Conservation (phyloP, 2,797 vertebrate genomes). For the Aeoliscus strigatus region DNA sequence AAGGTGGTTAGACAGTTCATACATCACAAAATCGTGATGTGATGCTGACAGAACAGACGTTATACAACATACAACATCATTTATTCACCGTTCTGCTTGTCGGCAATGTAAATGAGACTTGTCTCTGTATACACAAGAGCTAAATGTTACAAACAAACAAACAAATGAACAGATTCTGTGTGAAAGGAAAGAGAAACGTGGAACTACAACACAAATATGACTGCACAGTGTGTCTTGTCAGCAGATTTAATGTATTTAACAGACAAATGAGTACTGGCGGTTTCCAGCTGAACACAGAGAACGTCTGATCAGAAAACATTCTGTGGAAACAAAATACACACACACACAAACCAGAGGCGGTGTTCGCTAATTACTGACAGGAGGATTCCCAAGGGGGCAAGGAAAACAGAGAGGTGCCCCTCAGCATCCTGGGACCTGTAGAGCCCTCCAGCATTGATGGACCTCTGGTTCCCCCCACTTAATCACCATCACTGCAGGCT, state of each 20-base stretch:
- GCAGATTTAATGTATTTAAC: conserved; percentile 21
- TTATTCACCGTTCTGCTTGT: no score
- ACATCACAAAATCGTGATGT: no score
- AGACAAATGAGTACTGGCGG: conserved; percentile 24
- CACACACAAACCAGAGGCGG: conserved; percentile 29
- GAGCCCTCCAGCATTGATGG: conserved; percentile 44
- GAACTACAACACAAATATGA: conserved; percentile 4
- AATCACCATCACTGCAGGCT: conserved; percentile 51
- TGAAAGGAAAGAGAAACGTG: conserved; percentile 3
- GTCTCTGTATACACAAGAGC: no score
- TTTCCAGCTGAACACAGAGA: conserved; percentile 23
- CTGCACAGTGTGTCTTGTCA: conserved; percentile 14
- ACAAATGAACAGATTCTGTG: no score
- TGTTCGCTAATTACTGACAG: conserved; percentile 60
- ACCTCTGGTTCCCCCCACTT: conserved; percentile 54
- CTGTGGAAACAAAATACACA: conserved; percentile 11
- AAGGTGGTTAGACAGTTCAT: no score
- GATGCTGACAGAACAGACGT: no score
- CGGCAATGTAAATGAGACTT: no score
- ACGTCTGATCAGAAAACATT: conserved; percentile 20
- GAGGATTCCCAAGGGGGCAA: conserved; percentile 35
- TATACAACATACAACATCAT: no score
- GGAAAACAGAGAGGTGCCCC: conserved; percentile 38
- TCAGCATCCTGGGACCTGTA: conserved; percentile 52
- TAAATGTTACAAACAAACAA: no score